A percentile compares a stretch with the other conserved stretches of the same genome.
Conservation (phyloP, 1,140 invertebrate genomes). For the Drosophila aff. region DNA sequence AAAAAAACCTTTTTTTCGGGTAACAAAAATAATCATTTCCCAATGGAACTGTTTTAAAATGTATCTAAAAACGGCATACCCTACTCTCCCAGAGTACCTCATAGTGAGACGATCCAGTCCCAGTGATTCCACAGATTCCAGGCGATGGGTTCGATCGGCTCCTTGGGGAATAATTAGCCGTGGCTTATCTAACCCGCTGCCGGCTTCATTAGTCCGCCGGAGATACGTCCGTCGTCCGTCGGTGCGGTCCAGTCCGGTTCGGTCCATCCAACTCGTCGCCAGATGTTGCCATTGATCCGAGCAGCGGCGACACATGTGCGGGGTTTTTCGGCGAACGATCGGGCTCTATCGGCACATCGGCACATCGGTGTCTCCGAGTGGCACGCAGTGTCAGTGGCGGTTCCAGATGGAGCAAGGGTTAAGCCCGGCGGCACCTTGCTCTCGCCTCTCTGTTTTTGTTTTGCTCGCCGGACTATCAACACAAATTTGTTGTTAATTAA, state of each 20-base stretch:
- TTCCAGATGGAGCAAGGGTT: conserved; percentile 10
- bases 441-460: conserved; percentile 33
- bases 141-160: conserved; percentile 3
- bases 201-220: conserved; percentile 44
- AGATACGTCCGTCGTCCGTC: not conserved
- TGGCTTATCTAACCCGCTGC: conserved; percentile 35
- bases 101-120: not conserved
- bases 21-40: not conserved
- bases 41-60: not conserved
- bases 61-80: not conserved
- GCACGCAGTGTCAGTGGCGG: conserved; percentile 69
- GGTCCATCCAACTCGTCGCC: conserved; percentile 14
- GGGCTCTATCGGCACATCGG: not conserved
- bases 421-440: conserved; percentile 48
- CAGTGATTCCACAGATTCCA: conserved; percentile 21
- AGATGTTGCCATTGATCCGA: conserved; percentile 56
- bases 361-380: conserved; percentile 33
- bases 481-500: conserved; percentile 52
- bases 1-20: not conserved
- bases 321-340: conserved; percentile 23
- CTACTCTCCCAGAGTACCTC: not conserved
- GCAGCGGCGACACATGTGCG: conserved; percentile 36
- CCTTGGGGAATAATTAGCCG: conserved; percentile 76
- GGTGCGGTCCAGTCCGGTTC: not conserved
- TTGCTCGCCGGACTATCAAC: conserved; percentile 31